These are phyloP conservation scores for Drosophila fulvimacula DNA, from an alignment of 2,888 invertebrate species.

Conservation along the genomic window DNA sequence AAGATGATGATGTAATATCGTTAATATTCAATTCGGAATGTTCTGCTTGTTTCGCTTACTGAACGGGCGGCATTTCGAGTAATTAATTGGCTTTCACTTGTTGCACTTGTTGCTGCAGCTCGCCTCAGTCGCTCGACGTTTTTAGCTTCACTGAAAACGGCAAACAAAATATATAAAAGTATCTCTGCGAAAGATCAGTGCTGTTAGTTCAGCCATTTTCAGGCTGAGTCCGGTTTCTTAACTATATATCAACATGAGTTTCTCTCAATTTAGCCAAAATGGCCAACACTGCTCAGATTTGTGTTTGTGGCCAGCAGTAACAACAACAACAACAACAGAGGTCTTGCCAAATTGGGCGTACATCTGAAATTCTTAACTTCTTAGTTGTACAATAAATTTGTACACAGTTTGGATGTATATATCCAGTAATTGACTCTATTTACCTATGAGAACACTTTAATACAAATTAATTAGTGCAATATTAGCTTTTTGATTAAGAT, in stretches of 20 bases:
- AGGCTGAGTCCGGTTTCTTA: slow-evolving; percentile 56
- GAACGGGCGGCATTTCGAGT: slow-evolving; percentile 71
- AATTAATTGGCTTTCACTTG: slow-evolving; percentile 69
- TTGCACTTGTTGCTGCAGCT: slow-evolving; percentile 68
- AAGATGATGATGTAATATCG: slow-evolving; percentile 61
- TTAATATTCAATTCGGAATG: slow-evolving; percentile 29
- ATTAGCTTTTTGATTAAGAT: slow-evolving; percentile 46
- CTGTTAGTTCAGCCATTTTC: slow-evolving; percentile 28
- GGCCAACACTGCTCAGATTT: slow-evolving; percentile 36
- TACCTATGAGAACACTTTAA: slow-evolving; percentile 46
- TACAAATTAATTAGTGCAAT: slow-evolving; percentile 7
- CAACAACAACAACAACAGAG: slow-evolving; percentile 41
- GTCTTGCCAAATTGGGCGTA: slow-evolving; percentile 65
- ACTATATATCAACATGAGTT: slow-evolving; percentile 11
- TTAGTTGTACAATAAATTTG: background rate
- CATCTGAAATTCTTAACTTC: slow-evolving; percentile 14
- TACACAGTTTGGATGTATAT: background rate
- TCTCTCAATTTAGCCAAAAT: slow-evolving; percentile 33
- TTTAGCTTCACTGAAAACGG: slow-evolving; percentile 63
- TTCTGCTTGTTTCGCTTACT: slow-evolving; percentile 64
- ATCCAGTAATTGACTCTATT: background rate
- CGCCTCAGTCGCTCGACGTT: slow-evolving; percentile 47
- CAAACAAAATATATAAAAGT: slow-evolving; percentile 64
- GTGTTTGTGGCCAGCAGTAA: slow-evolving; percentile 24
- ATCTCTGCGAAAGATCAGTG: slow-evolving; percentile 40